A percentile compares a stretch with the other conserved stretches of the same genome.
Conservation (phyloP, 2,888 invertebrate species). For the Chrysodeixis includens region DNA sequence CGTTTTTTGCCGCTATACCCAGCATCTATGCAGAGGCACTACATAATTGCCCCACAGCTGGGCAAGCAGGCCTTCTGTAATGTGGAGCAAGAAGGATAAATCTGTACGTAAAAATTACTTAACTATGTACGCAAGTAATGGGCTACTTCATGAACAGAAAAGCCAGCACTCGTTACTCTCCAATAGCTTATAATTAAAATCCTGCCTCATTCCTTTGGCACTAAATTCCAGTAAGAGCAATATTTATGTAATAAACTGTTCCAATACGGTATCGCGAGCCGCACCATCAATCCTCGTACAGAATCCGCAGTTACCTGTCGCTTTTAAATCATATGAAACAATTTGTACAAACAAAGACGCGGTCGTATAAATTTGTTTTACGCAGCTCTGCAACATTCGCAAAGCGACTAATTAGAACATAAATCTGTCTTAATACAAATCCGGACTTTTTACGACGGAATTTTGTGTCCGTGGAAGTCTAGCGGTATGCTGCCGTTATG, state of each 20-base stretch:
- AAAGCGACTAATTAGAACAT: slow-evolving; percentile 83
- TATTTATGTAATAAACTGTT: slow-evolving; percentile 43
- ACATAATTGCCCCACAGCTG: too few relatives aligned
- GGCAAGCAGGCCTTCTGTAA: too few relatives aligned
- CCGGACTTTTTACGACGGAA: slow-evolving; percentile 75
- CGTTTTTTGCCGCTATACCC: too few relatives aligned
- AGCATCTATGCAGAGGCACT: too few relatives aligned
- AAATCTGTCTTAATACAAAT: slow-evolving; percentile 83
- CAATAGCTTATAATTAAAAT: slow-evolving; percentile 1
- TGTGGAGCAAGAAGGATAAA: too few relatives aligned
- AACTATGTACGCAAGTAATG: too few relatives aligned
- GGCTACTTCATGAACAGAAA: too few relatives aligned
- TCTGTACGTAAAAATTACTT: too few relatives aligned
- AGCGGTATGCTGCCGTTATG: slow-evolving; percentile 34
- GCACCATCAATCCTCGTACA: slow-evolving; percentile 51
- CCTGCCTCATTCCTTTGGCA: not conserved
- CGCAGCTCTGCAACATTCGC: slow-evolving; percentile 74
- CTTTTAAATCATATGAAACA: slow-evolving; percentile 78
- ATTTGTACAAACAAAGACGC: slow-evolving; percentile 77
- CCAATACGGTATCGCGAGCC: slow-evolving; percentile 37
- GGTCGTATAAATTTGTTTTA: slow-evolving; percentile 83
- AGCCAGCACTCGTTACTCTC: not conserved
- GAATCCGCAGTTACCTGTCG: slow-evolving; percentile 67
- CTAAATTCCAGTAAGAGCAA: not conserved
- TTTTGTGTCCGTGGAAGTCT: slow-evolving; percentile 62